Conservation (phyloP, 2,888 invertebrate species). For the Cosmia trapezina region DNA sequence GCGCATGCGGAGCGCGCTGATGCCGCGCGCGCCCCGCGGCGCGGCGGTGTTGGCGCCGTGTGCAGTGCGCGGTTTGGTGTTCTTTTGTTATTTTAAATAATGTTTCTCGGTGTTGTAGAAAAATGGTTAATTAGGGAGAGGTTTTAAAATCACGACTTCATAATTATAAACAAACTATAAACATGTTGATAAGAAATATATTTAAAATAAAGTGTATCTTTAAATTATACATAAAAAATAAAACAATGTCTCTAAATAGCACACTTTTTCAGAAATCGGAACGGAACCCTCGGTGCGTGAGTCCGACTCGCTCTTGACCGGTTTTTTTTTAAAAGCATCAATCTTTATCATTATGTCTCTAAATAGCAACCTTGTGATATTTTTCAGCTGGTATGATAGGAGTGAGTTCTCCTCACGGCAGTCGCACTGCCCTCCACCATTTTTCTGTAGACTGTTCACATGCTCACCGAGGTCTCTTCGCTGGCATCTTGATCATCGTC, state of each 20-base stretch:
- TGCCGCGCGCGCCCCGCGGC: too few relatives aligned
- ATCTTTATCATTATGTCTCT: too few relatives aligned
- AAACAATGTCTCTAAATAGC: too few relatives aligned
- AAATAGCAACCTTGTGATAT: too few relatives aligned
- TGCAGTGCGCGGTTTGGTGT: too few relatives aligned
- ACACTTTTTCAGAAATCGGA: too few relatives aligned
- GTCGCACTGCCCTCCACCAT: constrained; percentile 89
- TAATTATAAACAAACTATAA: constrained; percentile 48
- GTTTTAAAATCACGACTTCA: constrained; percentile 52
- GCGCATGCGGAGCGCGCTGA: too few relatives aligned
- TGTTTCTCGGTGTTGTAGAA: constrained; percentile 42
- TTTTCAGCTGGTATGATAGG: constrained; percentile 90
- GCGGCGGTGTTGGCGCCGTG: too few relatives aligned
- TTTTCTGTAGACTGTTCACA: constrained; percentile 96
- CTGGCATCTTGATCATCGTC: constrained; percentile 94
- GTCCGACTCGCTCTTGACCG: too few relatives aligned
- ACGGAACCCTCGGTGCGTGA: too few relatives aligned
- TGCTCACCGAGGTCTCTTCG: constrained; percentile 94
- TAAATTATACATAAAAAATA: constrained; percentile 32
- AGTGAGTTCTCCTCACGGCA: constrained; percentile 84
- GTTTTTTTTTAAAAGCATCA: too few relatives aligned
- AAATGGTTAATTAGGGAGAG: constrained; percentile 15
- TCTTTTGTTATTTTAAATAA: too few relatives aligned
- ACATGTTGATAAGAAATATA: constrained; percentile 56
- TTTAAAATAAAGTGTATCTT: constrained; percentile 51